A percentile compares a stretch with the other conserved stretches of the same genome.
Evolutionary conservation across 2,888 invertebrate species (phyloP).

Genomic region (Lasioglossum malachurum): DNA sequence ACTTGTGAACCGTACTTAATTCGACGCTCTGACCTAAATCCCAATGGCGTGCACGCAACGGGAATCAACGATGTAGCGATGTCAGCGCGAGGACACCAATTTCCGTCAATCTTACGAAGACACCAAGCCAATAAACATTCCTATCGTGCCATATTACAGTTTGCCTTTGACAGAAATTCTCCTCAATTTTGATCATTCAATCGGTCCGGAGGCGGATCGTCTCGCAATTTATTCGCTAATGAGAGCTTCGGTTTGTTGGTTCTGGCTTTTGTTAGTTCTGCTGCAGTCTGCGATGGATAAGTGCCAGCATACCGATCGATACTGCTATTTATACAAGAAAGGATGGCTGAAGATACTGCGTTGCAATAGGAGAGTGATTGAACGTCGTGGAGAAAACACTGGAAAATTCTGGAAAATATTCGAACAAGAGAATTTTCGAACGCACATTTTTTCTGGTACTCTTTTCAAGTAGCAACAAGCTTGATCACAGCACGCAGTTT

Average conservation of each 20-base stretch:
- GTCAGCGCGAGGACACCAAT: background rate
- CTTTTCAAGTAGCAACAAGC: background rate
- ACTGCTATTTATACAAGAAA: background rate
- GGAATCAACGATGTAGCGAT: slow-evolving; percentile 35
- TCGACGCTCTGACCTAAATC: slow-evolving; percentile 69
- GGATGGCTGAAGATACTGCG: background rate
- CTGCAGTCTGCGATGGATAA: background rate
- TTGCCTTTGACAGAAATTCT: background rate
- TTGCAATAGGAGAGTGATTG: background rate
- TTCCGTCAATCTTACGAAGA: background rate
- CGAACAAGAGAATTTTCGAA: too few species aligned
- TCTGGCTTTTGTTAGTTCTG: background rate
- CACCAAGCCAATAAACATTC: background rate
- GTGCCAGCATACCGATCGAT: background rate
- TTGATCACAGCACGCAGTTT: background rate
- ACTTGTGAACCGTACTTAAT: slow-evolving; percentile 74
- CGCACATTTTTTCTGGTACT: background rate
- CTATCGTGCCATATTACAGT: background rate
- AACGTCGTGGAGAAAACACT: background rate
- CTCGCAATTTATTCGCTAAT: background rate
- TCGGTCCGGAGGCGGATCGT: background rate
- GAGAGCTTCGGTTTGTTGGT: background rate
- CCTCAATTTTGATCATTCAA: background rate
- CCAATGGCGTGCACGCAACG: slow-evolving; percentile 52
- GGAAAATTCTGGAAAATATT: background rate